A percentile compares a stretch with the other conserved stretches of the same genome.
Evolutionary conservation across 2,888 invertebrate species (phyloP).

Genomic region (Polietes domitor): DNA sequence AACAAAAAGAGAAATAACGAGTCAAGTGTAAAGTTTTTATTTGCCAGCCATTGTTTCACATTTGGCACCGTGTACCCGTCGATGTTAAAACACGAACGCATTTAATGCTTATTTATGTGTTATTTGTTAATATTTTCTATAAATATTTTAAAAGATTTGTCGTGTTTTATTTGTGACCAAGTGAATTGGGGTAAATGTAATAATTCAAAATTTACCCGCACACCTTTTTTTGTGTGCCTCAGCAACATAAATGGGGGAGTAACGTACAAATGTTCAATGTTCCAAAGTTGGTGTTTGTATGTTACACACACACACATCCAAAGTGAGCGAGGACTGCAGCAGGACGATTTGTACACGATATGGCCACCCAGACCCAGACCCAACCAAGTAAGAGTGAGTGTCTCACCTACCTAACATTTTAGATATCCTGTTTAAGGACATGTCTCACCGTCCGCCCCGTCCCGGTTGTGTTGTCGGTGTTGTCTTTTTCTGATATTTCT

Average conservation of each 20-base stretch:
- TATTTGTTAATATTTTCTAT: constrained; percentile 40
- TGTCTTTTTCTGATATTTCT: constrained; percentile 40
- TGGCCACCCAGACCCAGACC: too few species aligned
- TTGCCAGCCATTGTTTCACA: too few species aligned
- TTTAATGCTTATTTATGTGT: constrained; percentile 46
- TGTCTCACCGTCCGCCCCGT: constrained; percentile 4
- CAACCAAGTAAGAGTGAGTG: not conserved
- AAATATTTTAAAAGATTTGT: constrained; percentile 39
- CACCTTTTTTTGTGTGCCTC: not conserved
- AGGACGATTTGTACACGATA: not conserved
- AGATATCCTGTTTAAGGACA: constrained; percentile 57
- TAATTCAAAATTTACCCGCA: constrained; percentile 38
- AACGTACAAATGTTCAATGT: constrained; percentile 7
- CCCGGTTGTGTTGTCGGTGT: constrained; percentile 33
- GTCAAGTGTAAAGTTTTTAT: too few species aligned
- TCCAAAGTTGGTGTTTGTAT: not conserved
- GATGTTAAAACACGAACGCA: not conserved
- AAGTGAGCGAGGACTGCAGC: not conserved
- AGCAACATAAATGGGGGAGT: constrained; percentile 7
- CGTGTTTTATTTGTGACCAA: constrained; percentile 18
- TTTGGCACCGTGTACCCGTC: too few species aligned
- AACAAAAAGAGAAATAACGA: too few species aligned
- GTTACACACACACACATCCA: constrained; percentile 11
- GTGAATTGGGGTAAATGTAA: constrained; percentile 35
- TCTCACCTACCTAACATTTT: constrained; percentile 2